Evolutionary conservation across 1,140 invertebrate species (phyloP).

Genomic region (Laupala kohalensis): DNA sequence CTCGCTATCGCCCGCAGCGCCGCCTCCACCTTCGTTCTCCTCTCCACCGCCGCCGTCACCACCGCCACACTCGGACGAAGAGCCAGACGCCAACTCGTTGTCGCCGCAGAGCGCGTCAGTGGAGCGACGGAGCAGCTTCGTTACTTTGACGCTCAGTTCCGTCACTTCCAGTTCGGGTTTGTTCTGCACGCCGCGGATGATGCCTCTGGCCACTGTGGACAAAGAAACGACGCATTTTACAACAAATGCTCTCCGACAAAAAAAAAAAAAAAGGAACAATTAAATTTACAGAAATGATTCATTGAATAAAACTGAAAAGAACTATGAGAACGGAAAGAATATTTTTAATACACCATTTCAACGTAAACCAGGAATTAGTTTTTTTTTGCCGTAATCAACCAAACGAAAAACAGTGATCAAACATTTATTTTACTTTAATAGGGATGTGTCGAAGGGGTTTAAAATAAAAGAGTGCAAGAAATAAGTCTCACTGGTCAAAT

Average conservation of each 20-base stretch:
- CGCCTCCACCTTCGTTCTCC: constrained; percentile 18
- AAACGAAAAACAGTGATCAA: too few species aligned
- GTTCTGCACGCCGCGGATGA: constrained; percentile 48
- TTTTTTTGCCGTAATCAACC: too few species aligned
- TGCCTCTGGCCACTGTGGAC: constrained; percentile 47
- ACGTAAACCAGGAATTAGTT: too few species aligned
- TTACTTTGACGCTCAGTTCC: constrained; percentile 49
- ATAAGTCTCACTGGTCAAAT: too few species aligned
- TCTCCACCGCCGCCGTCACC: constrained; percentile 20
- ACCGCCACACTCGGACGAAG: neutral
- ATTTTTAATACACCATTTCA: too few species aligned
- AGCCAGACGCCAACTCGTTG: neutral
- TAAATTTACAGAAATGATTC: too few species aligned
- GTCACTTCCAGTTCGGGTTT: constrained; percentile 46
- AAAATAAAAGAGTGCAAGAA: too few species aligned
- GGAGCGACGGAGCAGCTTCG: constrained; percentile 44
- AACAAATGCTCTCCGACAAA: neutral
- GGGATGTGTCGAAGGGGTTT: too few species aligned
- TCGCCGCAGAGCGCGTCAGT: neutral
- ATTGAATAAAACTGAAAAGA: too few species aligned
- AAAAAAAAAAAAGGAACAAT: neutral
- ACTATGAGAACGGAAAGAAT: too few species aligned
- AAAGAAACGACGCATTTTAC: neutral
- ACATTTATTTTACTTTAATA: too few species aligned
- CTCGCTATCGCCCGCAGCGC: constrained; percentile 17